Evolutionary conservation across 2,113 vertebrate genomes (phyloP).

Genomic region (Lycaon pictus): DNA sequence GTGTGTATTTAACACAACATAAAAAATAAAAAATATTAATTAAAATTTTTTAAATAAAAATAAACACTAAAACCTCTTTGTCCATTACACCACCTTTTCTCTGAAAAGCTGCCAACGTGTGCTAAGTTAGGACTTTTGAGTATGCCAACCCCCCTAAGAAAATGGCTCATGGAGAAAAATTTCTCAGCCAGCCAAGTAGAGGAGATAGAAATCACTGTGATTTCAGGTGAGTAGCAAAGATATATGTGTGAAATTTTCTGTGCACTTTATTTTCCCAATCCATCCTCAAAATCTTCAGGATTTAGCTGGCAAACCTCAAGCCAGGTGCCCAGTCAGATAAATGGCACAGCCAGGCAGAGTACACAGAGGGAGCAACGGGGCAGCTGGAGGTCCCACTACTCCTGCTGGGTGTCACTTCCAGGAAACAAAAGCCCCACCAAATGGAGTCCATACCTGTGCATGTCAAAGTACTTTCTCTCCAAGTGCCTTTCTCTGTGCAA

Average conservation of each 20-base stretch:
- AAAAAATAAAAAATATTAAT: too few relatives aligned
- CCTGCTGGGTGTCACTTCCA: not conserved
- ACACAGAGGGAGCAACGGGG: not conserved
- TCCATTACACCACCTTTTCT: not conserved
- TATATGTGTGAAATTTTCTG: not conserved
- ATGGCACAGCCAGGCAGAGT: not conserved
- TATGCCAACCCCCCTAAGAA: not conserved
- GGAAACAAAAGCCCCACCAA: not conserved
- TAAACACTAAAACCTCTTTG: not conserved
- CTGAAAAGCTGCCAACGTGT: conserved; percentile 24
- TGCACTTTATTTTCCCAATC: conserved; percentile 8
- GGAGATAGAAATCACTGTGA: not conserved
- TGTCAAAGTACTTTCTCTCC: conserved; percentile 76
- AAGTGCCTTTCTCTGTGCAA: conserved; percentile 77
- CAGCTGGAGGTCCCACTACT: fast-evolving
- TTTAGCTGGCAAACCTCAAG: conserved; percentile 43
- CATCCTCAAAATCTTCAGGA: not conserved
- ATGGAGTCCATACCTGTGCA: conserved; percentile 87
- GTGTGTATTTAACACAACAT: not conserved
- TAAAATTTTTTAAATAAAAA: not conserved
- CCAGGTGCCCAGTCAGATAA: not conserved
- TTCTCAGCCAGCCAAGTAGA: conserved; percentile 28
- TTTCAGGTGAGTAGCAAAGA: conserved; percentile 36
- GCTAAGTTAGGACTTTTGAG: not conserved
- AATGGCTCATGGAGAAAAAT: conserved; percentile 7